Conservation (phyloP, 1,140 invertebrate genomes). For the Plectrocnemia conspersa region DNA sequence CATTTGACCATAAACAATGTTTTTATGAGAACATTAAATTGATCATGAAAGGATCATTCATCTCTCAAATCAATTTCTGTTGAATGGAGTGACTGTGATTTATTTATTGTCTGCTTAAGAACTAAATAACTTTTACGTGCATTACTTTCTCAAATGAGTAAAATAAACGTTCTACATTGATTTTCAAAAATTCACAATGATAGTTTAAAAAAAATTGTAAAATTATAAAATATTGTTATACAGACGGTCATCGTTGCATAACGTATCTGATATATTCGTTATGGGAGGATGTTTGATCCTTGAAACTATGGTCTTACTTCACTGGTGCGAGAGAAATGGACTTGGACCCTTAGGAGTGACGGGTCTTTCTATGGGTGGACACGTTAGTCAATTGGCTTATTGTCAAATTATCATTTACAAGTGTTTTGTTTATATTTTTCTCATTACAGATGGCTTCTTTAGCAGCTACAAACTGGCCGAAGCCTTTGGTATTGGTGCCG, state of each 20-base stretch:
- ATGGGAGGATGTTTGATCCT: constrained; percentile 97
- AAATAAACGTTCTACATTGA: too few species aligned
- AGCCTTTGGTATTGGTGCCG: constrained; percentile 87
- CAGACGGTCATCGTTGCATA: constrained; percentile 86
- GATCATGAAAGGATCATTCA: too few species aligned
- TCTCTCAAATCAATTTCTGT: too few species aligned
- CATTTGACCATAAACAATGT: too few species aligned
- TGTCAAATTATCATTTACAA: not conserved
- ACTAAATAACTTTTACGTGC: too few species aligned
- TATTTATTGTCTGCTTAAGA: too few species aligned
- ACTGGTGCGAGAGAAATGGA: constrained; percentile 86
- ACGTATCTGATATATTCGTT: constrained; percentile 97
- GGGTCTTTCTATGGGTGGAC: constrained; percentile 99
- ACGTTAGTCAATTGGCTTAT: constrained; percentile 62
- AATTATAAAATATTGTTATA: constrained; percentile 34
- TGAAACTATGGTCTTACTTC: constrained; percentile 86
- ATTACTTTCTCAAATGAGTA: too few species aligned
- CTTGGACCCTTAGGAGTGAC: constrained; percentile 89
- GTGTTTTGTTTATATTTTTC: not conserved
- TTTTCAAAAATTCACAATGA: too few species aligned
- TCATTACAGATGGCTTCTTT: constrained; percentile 87
- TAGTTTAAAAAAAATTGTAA: too few species aligned
- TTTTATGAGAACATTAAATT: too few species aligned
- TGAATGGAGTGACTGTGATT: too few species aligned
- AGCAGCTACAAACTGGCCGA: constrained; percentile 90